These are phyloP conservation scores for Sphaerophoria taeniata DNA, from an alignment of 2,888 invertebrate species.

Conservation along the genomic window DNA sequence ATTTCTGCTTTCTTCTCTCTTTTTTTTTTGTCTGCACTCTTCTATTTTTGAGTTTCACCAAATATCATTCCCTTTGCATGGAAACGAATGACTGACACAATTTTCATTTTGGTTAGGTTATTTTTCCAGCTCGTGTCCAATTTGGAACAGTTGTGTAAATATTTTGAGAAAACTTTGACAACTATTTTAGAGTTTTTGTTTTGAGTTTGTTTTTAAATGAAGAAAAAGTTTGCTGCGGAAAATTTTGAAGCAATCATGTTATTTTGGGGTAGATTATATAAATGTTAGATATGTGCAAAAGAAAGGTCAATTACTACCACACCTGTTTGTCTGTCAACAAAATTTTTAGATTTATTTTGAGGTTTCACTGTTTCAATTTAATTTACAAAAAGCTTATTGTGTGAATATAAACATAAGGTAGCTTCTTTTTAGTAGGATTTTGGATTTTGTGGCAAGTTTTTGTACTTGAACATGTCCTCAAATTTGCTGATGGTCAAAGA, in stretches of 20 bases:
- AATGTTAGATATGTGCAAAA: slow-evolving; percentile 46
- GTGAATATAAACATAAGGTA: no score
- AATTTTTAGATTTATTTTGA: no score
- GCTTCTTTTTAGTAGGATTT: no score
- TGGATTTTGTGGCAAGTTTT: no score
- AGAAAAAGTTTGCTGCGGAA: slow-evolving; percentile 12
- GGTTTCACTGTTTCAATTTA: no score
- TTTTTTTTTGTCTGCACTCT: not conserved
- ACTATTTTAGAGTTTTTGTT: not conserved
- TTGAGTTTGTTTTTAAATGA: not conserved
- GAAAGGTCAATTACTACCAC: not conserved
- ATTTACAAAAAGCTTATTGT: no score
- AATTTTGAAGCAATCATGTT: slow-evolving; percentile 42
- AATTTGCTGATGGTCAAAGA: no score
- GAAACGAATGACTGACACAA: slow-evolving; percentile 34
- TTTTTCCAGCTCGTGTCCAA: slow-evolving; percentile 26
- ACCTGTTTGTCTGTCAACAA: no score
- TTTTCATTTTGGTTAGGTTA: slow-evolving; percentile 17
- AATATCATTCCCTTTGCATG: not conserved
- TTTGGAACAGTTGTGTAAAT: slow-evolving; percentile 50
- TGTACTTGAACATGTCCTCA: no score
- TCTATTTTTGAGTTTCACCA: not conserved
- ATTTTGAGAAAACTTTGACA: slow-evolving; percentile 65
- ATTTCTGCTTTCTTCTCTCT: slow-evolving; percentile 10
- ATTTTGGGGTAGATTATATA: slow-evolving; percentile 50